phyloP scores from a whole-genome alignment of 2,888 invertebrate species.

The Neria commutata region DNA sequence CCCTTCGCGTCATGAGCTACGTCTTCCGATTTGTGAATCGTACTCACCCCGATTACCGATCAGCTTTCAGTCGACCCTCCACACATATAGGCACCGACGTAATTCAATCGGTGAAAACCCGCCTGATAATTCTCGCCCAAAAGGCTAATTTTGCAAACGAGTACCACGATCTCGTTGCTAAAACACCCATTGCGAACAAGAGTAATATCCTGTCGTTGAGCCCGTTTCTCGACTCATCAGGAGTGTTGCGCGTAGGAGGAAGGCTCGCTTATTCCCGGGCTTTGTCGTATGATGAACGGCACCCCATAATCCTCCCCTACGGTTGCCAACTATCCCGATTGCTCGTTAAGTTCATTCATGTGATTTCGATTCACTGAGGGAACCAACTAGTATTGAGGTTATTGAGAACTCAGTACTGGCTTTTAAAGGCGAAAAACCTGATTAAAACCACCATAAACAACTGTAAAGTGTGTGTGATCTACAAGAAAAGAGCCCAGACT shows the following conservation, averaged over 20 bases:
- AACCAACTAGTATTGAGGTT: neutral
- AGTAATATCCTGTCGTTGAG: too few relatives aligned
- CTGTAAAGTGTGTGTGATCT: neutral
- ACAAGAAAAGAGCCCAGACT: neutral
- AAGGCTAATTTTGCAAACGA: constrained; percentile 11
- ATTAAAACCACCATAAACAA: constrained; percentile 2
- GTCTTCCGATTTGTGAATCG: constrained; percentile 12
- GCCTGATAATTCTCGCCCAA: neutral
- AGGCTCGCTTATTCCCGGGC: constrained; percentile 7
- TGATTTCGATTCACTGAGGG: constrained; percentile 6
- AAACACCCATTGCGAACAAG: constrained; percentile 5
- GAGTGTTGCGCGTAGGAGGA: constrained; percentile 16
- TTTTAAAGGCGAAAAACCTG: neutral
- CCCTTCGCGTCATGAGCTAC: constrained; percentile 20
- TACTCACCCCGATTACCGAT: neutral
- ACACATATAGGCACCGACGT: too few relatives aligned
- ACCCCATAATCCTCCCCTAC: constrained; percentile 13
- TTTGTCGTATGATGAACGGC: constrained; percentile 9
- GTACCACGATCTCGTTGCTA: constrained; percentile 1
- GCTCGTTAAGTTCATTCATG: constrained; percentile 1
- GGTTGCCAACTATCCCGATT: neutral
- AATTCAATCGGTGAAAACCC: neutral
- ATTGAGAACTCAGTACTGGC: constrained; percentile 1
- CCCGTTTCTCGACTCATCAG: constrained; percentile 12
- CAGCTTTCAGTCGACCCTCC: too few relatives aligned